These are phyloP conservation scores for Caenorhabditis sp. DNA, from an alignment of 2,888 invertebrate species.

Conservation along the genomic window DNA sequence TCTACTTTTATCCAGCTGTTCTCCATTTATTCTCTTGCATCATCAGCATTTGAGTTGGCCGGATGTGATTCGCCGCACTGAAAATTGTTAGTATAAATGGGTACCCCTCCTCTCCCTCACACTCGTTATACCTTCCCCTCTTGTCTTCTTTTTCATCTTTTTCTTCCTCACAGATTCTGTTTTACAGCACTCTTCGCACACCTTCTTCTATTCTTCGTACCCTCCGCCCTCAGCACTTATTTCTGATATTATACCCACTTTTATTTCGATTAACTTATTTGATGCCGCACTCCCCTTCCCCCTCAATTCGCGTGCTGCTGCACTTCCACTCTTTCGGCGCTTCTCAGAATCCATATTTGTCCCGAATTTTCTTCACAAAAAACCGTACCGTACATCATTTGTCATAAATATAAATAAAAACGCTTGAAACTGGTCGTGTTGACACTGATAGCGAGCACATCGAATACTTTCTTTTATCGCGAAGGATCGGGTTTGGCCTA, in stretches of 20 bases:
- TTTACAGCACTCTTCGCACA: constrained; percentile 16
- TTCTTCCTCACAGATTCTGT: background rate
- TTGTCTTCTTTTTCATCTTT: background rate
- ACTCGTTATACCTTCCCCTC: background rate
- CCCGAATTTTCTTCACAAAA: too few relatives aligned
- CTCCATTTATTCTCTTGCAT: background rate
- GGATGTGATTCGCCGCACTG: too few relatives aligned
- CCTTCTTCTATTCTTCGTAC: background rate
- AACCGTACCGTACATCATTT: too few relatives aligned
- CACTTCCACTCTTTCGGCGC: too few relatives aligned
- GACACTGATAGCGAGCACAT: too few relatives aligned
- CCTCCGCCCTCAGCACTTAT: background rate
- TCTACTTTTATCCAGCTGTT: background rate
- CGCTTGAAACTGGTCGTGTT: too few relatives aligned
- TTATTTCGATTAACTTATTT: constrained; percentile 29
- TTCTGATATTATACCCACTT: background rate
- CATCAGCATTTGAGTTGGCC: background rate
- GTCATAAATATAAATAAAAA: too few relatives aligned
- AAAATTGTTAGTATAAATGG: too few relatives aligned
- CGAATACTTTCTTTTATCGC: too few relatives aligned
- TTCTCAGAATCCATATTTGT: too few relatives aligned
- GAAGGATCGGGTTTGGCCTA: background rate
- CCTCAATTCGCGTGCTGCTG: background rate
- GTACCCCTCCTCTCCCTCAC: too few relatives aligned
- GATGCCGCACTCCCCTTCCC: too few relatives aligned